These are phyloP conservation scores for Eupeodes luniger DNA, from an alignment of 2,888 invertebrate species.

Conservation along the genomic window DNA sequence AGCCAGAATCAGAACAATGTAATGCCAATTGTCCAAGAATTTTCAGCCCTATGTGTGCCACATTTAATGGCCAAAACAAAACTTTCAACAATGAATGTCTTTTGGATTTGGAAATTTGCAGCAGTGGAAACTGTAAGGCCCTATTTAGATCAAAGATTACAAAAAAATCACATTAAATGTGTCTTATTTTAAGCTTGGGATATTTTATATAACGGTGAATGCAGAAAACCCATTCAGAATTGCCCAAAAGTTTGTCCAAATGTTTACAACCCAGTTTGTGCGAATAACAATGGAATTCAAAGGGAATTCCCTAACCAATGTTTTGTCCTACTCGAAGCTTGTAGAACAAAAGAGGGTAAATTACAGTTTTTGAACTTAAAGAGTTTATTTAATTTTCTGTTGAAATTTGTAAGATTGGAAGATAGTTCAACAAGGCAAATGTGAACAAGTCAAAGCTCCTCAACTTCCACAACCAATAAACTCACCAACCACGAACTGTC, in stretches of 20 bases:
- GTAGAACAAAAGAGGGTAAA: slow-evolving; percentile 28
- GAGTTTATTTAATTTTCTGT: not conserved
- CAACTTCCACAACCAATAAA: too few species aligned
- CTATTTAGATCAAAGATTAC: not conserved
- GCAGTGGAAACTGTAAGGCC: slow-evolving; percentile 42
- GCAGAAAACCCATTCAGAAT: not conserved
- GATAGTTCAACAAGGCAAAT: slow-evolving; percentile 32
- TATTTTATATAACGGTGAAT: slow-evolving; percentile 53
- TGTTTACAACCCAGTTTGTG: slow-evolving; percentile 54
- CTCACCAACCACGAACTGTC: slow-evolving; percentile 21
- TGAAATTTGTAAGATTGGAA: slow-evolving; percentile 24
- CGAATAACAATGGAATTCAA: slow-evolving; percentile 10
- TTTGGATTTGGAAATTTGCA: slow-evolving; percentile 55
- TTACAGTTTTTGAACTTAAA: not conserved
- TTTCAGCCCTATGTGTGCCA: slow-evolving; percentile 66
- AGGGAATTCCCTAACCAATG: slow-evolving; percentile 48
- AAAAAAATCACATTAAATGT: not conserved
- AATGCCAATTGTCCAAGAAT: slow-evolving; percentile 54
- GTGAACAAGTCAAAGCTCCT: not conserved
- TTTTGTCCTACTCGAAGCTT: slow-evolving; percentile 7
- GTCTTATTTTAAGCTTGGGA: slow-evolving; percentile 40
- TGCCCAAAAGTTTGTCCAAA: slow-evolving; percentile 44
- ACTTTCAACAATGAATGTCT: slow-evolving; percentile 61
- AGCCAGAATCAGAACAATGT: slow-evolving; percentile 22
- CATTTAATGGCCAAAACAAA: slow-evolving; percentile 51